phyloP scores from a whole-genome alignment of 2,113 vertebrate genomes.

The Typhlomys cinereus region DNA sequence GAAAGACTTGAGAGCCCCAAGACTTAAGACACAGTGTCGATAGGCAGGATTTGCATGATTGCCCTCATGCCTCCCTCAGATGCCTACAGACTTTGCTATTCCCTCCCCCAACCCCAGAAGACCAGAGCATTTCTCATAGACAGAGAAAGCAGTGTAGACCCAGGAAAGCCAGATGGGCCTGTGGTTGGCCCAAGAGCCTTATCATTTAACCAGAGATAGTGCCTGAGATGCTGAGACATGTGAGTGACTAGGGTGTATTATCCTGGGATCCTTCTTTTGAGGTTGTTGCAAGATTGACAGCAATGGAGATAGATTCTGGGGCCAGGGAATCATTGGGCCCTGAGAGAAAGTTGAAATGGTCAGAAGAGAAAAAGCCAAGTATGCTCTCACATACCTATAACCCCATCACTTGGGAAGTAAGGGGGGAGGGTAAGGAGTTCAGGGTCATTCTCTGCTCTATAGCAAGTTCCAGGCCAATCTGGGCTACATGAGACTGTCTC shows the following conservation, averaged over 20 bases:
- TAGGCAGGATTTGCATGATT: background rate
- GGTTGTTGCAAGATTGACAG: background rate
- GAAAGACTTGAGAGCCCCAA: background rate
- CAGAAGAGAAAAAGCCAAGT: background rate
- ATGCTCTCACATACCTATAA: background rate
- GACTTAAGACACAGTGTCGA: background rate
- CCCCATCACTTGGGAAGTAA: background rate
- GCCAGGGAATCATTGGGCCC: background rate
- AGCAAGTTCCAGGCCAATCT: background rate
- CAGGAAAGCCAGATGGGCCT: background rate
- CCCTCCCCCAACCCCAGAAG: background rate
- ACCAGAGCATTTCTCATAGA: background rate
- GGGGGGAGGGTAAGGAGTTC: background rate
- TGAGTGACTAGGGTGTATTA: background rate
- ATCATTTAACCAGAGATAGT: background rate
- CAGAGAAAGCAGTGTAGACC: background rate
- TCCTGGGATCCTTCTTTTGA: background rate
- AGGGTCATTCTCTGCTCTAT: background rate
- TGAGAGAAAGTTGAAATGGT: background rate
- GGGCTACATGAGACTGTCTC: background rate
- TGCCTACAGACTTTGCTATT: background rate
- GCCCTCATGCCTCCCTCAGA: too few relatives aligned
- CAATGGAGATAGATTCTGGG: background rate
- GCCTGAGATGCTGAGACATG: background rate
- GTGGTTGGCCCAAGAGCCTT: accelerated